Percentiles rank a stretch among this genome's conserved stretches.
phyloP scores from a whole-genome alignment of 2,888 invertebrate genomes.

The Willowsia nigromaculata region DNA sequence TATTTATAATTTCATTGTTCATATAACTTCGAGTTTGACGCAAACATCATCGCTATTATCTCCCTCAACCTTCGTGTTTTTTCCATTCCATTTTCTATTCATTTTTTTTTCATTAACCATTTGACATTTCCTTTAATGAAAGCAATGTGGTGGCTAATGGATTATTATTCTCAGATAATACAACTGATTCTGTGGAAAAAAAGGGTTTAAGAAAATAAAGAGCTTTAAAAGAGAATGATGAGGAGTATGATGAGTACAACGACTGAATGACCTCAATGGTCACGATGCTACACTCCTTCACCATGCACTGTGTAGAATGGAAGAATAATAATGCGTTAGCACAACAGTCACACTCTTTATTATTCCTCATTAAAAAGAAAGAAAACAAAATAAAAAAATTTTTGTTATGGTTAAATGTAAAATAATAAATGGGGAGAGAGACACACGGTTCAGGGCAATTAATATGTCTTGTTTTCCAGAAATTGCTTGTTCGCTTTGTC shows the following conservation, averaged over 20 bases:
- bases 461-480: no score
- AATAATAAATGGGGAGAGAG: no score
- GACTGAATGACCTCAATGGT: conserved; percentile 17
- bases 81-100: background rate
- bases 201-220: background rate
- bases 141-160: background rate
- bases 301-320: background rate
- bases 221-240: no score
- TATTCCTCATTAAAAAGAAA: no score
- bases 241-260: background rate
- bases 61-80: no score
- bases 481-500: no score
- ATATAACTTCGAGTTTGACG: no score
- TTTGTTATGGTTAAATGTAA: no score
- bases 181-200: background rate
- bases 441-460: no score
- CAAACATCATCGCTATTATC: no score
- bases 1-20: no score
- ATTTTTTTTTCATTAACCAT: background rate
- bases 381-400: no score
- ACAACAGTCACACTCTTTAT: background rate
- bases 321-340: background rate
- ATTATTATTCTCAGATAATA: background rate
- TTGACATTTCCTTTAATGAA: background rate
- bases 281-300: background rate